A percentile compares a stretch with the other conserved stretches of the same genome.
phyloP scores from a whole-genome alignment of 1,140 invertebrate species.

The Danaus plexippus region DNA sequence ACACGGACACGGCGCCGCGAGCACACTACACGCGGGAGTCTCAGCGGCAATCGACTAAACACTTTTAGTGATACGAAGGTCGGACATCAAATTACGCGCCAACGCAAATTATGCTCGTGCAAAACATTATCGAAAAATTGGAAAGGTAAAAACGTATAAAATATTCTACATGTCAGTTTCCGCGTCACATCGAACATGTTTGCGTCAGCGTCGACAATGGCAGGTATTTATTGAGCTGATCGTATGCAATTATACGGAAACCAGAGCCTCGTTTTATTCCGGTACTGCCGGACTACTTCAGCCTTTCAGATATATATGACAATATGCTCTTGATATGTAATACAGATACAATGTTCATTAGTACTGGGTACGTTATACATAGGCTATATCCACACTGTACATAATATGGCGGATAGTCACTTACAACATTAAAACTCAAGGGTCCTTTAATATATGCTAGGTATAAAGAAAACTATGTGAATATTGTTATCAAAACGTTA shows the following conservation, averaged over 20 bases:
- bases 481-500: conserved; percentile 69
- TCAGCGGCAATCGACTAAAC: conserved; percentile 15
- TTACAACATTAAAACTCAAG: conserved; percentile 58
- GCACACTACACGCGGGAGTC: conserved; percentile 32
- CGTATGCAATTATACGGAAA: conserved; percentile 22
- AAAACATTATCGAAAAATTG: conserved; percentile 45
- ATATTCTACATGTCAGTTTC: conserved; percentile 43
- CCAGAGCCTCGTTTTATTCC: conserved; percentile 38
- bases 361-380: conserved; percentile 61
- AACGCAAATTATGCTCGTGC: conserved; percentile 45
- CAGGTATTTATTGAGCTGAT: conserved; percentile 47
- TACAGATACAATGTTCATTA: conserved; percentile 55
- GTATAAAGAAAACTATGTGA: conserved; percentile 56
- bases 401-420: conserved; percentile 57
- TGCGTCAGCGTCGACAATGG: conserved; percentile 31
- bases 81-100: conserved; percentile 22
- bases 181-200: conserved; percentile 29
- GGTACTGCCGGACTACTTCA: conserved; percentile 43
- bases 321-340: conserved; percentile 65
- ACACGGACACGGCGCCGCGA: conserved; percentile 19
- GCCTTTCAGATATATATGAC: conserved; percentile 47
- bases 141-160: conserved; percentile 57
- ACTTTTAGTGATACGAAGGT: conserved; percentile 21
- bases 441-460: conserved; percentile 52
- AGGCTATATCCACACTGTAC: conserved; percentile 54